Base-by-base conservation (phyloP, 2,888 invertebrate species). In the Emmelina monodactyla region DNA sequence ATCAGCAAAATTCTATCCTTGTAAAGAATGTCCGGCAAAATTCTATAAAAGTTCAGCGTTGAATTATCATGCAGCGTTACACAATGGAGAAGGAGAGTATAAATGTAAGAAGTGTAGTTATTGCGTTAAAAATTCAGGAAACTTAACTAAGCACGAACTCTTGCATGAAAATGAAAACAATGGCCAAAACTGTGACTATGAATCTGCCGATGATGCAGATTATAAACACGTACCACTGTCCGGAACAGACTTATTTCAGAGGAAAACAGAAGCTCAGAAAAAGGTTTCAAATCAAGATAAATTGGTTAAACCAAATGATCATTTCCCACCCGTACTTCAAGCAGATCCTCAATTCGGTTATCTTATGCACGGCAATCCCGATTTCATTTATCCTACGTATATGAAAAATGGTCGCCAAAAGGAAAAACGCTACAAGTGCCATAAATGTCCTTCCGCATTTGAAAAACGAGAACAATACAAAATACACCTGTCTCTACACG, bases 381-480 rank as follows among this genome's bases (percentile, higher is more conserved):
- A 88, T 45, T 90, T 90, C 50, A 84, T 87, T 34, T 90, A 90
- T 54, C 89, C 89, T 1, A 88, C 88, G 1, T 88, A 86, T 45
- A 55, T 89, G 37, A 88, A 88, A 60, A 89, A 89, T 53, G 90
- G 89, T 0, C 81, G 86, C 2, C 73, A 87, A 51, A 89, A 88
- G 57, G 88, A 89, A 55, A 90, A 89, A 56, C 82, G 89, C 3
- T 91, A 90, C 65, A 90, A 91, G 63, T 92, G 92, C 60, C 86
- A 87, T 50, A 91, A 91, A 66, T 93, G 93, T 57, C 93, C 94
- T 0, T 92, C 92, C 30, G 91, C 92, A 0, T 93, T 93, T 64
- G 91, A 92, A 52, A 92, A 93, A 66, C 80, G 89, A 25, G 88
- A 90, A 51, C 91, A 93, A 60, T 93, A 90, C 62, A 88, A 89